Evolutionary conservation across 2,797 vertebrate species (phyloP).

Genomic region (Valencia hispanica): DNA sequence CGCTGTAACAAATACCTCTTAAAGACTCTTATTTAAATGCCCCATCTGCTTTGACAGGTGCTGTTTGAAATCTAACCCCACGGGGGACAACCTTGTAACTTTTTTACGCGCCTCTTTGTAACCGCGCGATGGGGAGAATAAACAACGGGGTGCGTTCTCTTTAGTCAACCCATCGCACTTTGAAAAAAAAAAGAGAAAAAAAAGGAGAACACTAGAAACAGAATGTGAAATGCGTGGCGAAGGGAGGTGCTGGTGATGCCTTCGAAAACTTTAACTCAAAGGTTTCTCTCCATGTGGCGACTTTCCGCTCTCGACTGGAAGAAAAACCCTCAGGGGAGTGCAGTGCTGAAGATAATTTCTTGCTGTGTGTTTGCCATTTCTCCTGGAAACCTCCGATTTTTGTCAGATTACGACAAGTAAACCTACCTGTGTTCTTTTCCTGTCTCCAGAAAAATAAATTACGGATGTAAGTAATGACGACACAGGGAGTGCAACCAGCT

Average conservation of each 20-base stretch:
- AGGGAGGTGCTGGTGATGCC: slow-evolving; percentile 51
- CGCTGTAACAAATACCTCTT: slow-evolving; percentile 83
- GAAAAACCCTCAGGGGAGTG: slow-evolving; percentile 33
- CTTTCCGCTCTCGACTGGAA: slow-evolving; percentile 34
- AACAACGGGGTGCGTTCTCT: slow-evolving; percentile 75
- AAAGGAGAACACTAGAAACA: slow-evolving; percentile 57
- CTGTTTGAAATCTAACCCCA: slow-evolving; percentile 83
- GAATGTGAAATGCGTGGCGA: slow-evolving; percentile 24
- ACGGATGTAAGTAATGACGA: slow-evolving; percentile 83
- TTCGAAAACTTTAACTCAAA: slow-evolving; percentile 76
- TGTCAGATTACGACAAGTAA: slow-evolving; percentile 72
- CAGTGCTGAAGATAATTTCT: slow-evolving; percentile 37
- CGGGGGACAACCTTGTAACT: slow-evolving; percentile 84
- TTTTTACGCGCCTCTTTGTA: slow-evolving; percentile 80
- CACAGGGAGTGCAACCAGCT: slow-evolving; percentile 79
- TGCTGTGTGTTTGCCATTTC: slow-evolving; percentile 55
- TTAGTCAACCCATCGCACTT: slow-evolving; percentile 73
- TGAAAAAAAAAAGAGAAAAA: slow-evolving; percentile 59
- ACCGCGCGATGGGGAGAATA: slow-evolving; percentile 60
- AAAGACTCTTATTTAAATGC: slow-evolving; percentile 83
- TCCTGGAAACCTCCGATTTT: slow-evolving; percentile 54
- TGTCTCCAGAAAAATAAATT: slow-evolving; percentile 80
- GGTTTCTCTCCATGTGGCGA: slow-evolving; percentile 66
- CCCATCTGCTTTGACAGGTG: slow-evolving; percentile 90
- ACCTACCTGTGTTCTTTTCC: slow-evolving; percentile 76